phyloP scores from a whole-genome alignment of 2,113 vertebrate species.

The Eclectus roratus region DNA sequence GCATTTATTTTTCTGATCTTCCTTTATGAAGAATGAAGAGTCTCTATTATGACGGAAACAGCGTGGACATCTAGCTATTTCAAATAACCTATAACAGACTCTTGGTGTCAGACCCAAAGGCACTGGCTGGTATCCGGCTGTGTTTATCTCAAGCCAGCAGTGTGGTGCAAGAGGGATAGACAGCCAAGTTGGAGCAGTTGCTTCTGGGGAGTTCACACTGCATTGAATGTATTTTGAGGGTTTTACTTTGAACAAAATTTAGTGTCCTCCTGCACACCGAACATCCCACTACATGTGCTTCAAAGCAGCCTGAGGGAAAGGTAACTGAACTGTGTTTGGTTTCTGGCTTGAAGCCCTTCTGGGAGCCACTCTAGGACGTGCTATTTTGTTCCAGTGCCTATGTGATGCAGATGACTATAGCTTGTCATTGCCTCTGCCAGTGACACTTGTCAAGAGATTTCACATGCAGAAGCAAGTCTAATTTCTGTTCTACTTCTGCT shows the following conservation, averaged over 20 bases:
- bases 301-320: not conserved
- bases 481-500: not conserved
- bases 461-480: not conserved
- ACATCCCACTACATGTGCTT: not conserved
- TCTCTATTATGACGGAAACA: not conserved
- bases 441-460: not conserved
- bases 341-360: not conserved
- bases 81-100: not conserved
- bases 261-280: not conserved
- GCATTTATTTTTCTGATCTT: slow-evolving; percentile 35
- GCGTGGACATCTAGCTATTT: not conserved
- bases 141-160: not conserved
- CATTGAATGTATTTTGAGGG: not conserved
- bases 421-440: not conserved
- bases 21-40: not conserved
- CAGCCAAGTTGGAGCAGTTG: not conserved
- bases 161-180: not conserved
- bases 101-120: not conserved
- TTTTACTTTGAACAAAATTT: not conserved
- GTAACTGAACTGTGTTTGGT: not conserved
- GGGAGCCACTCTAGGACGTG: not conserved
- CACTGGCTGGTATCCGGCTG: not conserved
- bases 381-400: not conserved
- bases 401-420: fast-evolving
- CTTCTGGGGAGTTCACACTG: not conserved